Evolutionary conservation across 2,797 vertebrate genomes (phyloP).

Genomic region (Hypotaenidia okinawae): DNA sequence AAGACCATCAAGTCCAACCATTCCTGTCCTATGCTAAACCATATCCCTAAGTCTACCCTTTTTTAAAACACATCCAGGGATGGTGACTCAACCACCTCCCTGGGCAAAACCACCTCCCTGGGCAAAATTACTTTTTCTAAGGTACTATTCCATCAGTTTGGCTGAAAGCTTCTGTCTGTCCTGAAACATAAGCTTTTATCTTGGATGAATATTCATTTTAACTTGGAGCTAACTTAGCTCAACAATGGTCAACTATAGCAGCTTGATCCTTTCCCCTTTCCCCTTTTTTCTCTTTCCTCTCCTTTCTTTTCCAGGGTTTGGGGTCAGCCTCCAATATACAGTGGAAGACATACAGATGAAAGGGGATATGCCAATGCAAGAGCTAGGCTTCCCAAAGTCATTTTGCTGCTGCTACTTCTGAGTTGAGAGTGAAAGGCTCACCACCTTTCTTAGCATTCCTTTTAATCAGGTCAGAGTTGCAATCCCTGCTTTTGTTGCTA

Average conservation of each 20-base stretch:
- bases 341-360: not conserved
- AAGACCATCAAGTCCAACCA: too few species aligned
- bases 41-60: too few species aligned
- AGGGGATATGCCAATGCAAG: not conserved
- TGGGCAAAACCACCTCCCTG: too few species aligned
- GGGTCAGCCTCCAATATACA: not conserved
- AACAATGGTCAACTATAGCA: not conserved
- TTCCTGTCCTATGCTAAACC: too few species aligned
- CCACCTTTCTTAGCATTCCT: not conserved
- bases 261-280: not conserved
- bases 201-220: not conserved
- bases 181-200: not conserved
- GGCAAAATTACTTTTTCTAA: not conserved
- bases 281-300: too few species aligned
- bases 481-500: not conserved
- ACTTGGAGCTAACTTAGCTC: not conserved
- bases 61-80: too few species aligned
- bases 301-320: too few species aligned
- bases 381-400: not conserved
- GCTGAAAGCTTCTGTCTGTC: not conserved
- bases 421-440: not conserved
- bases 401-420: not conserved
- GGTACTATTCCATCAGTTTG: not conserved
- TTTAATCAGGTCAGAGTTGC: not conserved
- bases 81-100: too few species aligned